Evolutionary conservation across 2,113 vertebrate species (phyloP), one percentile per base, ranked within the genome.

Genomic region (Elaphurus davidianus): DNA sequence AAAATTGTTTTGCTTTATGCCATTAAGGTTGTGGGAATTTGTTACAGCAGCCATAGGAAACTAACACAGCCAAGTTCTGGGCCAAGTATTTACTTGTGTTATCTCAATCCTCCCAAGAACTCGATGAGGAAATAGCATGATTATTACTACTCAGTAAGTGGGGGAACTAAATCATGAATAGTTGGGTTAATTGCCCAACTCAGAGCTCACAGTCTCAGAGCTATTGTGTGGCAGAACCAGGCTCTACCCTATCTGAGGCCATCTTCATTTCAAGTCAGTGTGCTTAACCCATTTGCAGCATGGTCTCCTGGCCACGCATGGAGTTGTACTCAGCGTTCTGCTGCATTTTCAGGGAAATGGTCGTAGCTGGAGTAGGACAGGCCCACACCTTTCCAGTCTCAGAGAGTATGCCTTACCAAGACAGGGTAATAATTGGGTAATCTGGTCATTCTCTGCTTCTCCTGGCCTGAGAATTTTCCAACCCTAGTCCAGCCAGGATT

Each of bases 281-380:
- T 14, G n/a, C 36, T 13, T 57, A n/a, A 10, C 57, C 36, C 14
- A 12, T 16, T 16, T 15, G 21, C 1, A 10, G 25, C 33, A 7
- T 11, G 15, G 78, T 9, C 78, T 90, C 50, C 90, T 45, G 17
- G 33, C 27, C 47, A 95, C 17, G 40, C 57, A 59, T 27, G 21
- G 16, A n/a, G 4, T 19, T 52, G 30, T 47, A 30, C 7, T 10
- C 2, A 1, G 33, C 2, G 3, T 59, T 28, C 27, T 28, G 4
- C 0, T 17, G 60, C 28, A 40, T 76, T 62, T 83, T 89, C 78
- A 14, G 19, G 16, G 81, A 94, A 78, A 28, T 43, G 14, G 2
- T 23, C 13, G 45, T 8, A 47, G 36, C 19, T 25, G 12, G 17
- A 36, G 27, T 23, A 50, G 25, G 25, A 81, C 52, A 55, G 4